Evolutionary conservation across 2,797 vertebrate genomes (phyloP).

Genomic region (Microctenopoma lineatum): DNA sequence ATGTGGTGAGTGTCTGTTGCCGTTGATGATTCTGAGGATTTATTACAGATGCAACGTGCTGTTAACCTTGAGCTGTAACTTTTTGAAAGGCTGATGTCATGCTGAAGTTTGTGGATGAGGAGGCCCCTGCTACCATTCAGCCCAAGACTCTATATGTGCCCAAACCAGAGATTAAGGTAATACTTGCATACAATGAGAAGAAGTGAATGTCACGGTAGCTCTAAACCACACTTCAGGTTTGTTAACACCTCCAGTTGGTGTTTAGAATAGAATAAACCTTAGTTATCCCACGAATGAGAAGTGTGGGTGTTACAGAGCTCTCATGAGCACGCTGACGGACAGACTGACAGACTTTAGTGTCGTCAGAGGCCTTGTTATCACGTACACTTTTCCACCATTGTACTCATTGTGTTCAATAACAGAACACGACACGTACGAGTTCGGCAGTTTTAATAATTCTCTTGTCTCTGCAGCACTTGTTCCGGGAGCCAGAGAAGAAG

Average conservation of each 20-base stretch:
- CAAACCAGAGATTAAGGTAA: constrained; percentile 97
- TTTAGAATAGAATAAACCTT: no score
- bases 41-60: not conserved
- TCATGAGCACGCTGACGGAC: no score
- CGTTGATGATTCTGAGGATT: not conserved
- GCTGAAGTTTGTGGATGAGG: constrained; percentile 96
- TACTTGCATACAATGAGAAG: no score
- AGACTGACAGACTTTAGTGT: no score
- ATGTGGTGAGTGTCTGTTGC: constrained; percentile 87
- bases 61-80: constrained; percentile 2
- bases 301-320: no score
- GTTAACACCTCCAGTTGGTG: no score
- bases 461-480: constrained; percentile 88
- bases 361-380: no score
- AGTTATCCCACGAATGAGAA: no score
- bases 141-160: constrained; percentile 94
- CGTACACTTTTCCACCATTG: no score
- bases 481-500: constrained; percentile 98
- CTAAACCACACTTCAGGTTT: no score
- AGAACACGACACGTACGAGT: not conserved
- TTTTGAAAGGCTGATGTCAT: constrained; percentile 90
- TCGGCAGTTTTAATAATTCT: not conserved
- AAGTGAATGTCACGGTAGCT: no score
- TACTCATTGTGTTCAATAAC: no score
- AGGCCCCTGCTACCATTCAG: constrained; percentile 88